Evolutionary conservation across 2,113 vertebrate species (phyloP), one percentile per base, ranked within the genome.

Genomic region (Microtus oregoni): DNA sequence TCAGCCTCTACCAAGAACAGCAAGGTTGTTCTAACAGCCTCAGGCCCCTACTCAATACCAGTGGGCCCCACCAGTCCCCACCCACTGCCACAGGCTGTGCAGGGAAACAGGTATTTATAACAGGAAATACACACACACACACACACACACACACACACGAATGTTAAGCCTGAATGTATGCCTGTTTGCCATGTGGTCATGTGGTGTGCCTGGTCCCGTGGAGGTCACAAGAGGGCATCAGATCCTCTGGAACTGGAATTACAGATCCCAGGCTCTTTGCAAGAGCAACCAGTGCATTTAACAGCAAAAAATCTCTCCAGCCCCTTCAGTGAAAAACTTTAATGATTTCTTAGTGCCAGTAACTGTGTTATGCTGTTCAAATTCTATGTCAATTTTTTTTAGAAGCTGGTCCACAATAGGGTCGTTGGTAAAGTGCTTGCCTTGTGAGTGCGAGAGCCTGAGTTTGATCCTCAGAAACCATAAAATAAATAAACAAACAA

Each of bases 71-170:
- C 19, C 0, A 11, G 12, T n/a, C 4, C 26, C 89, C 0, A 10
- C 61, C 47, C 13, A 3, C 32, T 35, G 41, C 79, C 35, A 19
- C 7, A 14, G 41, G 41, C 47, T 0, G 2, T 12, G 38, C 32
- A 0, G 7, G 9, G 41, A 38, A 30, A 5, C 5, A 4, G 0
- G 2, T 0, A 3, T 19, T 3, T 10, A 1, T 2, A 30, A 55
- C 5, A 0, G 12, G 19, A 58, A 20, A 58, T 20, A 7, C 55
- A 58, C 55, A 58, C 17, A 58, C 55, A 58, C 55, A 50, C 47
- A 50, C 47, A 50, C 47, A 47, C 47, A 55, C 55, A 58, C 55
- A 58, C 55, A 58, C 17, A 58, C 50, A 50, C 47, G 17, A 44
- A 19, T 9, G 14, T 41, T 44, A 44, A 38, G 35, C 79, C 35